These are phyloP conservation scores for Meriones psammophilus DNA, from an alignment of 2,797 vertebrate species.

Conservation along the genomic window DNA sequence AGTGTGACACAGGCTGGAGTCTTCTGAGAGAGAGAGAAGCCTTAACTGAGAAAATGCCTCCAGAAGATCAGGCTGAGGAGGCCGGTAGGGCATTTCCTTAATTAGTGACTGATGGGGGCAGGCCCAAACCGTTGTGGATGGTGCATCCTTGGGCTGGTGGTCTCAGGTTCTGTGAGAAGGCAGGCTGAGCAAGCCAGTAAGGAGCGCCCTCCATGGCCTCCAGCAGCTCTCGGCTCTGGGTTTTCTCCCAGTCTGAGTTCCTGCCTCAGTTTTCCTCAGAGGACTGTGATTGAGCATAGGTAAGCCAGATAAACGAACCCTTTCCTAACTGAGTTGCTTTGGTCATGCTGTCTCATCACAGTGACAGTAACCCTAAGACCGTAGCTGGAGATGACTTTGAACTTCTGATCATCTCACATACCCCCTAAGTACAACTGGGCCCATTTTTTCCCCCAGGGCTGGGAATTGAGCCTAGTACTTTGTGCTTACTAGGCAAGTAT, in stretches of 20 bases:
- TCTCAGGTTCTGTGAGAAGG: background rate
- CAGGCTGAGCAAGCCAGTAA: background rate
- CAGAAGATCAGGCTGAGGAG: background rate
- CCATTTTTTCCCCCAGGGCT: background rate
- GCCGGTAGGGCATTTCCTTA: background rate
- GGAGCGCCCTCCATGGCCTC: background rate
- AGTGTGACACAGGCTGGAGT: background rate
- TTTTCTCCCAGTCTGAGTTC: background rate
- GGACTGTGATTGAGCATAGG: background rate
- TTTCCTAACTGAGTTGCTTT: too few relatives aligned
- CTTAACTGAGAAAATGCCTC: background rate
- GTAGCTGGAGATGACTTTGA: background rate
- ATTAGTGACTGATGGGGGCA: background rate
- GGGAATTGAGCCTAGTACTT: background rate
- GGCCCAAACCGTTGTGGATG: background rate
- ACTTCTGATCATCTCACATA: background rate
- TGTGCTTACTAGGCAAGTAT: too few relatives aligned
- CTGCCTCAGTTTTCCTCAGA: background rate
- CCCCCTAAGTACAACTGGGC: background rate
- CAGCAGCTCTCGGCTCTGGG: too few relatives aligned
- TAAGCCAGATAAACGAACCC: background rate
- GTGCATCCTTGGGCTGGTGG: background rate
- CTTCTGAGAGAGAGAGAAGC: background rate
- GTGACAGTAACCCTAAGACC: background rate
- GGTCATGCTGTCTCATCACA: background rate